Base-by-base conservation (phyloP, 2,888 invertebrate species). In the Lasioglossum morio region DNA sequence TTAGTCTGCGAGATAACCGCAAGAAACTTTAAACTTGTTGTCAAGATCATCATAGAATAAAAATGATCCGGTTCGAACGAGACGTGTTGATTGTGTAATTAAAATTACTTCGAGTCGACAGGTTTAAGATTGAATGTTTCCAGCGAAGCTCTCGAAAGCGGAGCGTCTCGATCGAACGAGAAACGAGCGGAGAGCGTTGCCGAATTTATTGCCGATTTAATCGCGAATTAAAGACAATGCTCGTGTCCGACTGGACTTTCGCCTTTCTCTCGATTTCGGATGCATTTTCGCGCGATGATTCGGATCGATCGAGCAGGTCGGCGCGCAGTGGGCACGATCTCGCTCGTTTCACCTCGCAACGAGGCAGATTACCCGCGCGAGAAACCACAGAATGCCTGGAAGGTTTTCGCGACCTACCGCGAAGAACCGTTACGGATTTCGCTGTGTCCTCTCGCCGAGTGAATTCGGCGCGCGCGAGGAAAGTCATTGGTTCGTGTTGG, bases 401-500 rank as follows among this genome's bases (percentile, higher is more conserved):
- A 16, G 27, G 60, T 63, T 63, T 43, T 30, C 27, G 27, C 30
- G 60, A 27, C 60, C 60, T 14, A 27, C 5, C 60, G 60, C 60
- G 60, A 63, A 27, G 60, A 63, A 63, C 60, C 60, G 60, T 63
- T 63, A 63, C 60, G 60, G 4, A 63, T 63, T 63, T 30, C 60
- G 23, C 23, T 1, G 53, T 53, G 53, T 53, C 53, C 27, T 14
- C 60, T 63, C 60, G 60, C 16, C 16, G 60, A 63, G 60, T 30
- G 27, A 63, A 27, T 63, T 63, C 60, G 60, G 30, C 16, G 60
- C 16, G 27, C 16, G 16, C 27, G 27, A 63, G 23, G 27, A 30
- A 30, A 30, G 12, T 63, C 12, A 30, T 63, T 16, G 60, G 60
- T 63, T 30, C 16, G 8, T 0, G 48, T 5, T 1, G 53, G 53